phyloP scores from a whole-genome alignment of 2,113 vertebrate genomes.

The Nothocercus nigrocapillus region DNA sequence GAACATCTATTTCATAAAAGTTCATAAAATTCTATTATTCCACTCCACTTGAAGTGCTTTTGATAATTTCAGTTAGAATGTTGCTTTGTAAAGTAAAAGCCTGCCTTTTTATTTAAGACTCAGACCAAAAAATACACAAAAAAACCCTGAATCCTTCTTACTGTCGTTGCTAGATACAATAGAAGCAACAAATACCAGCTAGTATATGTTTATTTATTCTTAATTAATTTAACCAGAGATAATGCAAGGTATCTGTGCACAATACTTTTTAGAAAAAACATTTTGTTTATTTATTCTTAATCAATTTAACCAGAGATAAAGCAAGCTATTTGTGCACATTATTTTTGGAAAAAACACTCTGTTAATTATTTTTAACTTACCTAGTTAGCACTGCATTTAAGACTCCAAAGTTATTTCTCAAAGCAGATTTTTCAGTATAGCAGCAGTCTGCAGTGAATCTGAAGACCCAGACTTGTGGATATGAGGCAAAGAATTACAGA shows the following conservation, averaged over 20 bases:
- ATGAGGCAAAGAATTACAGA: neutral
- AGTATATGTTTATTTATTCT: neutral
- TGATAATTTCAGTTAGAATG: neutral
- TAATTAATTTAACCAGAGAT: neutral
- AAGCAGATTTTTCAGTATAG: neutral
- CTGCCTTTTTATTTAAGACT: neutral
- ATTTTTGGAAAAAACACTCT: neutral
- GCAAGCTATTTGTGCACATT: neutral
- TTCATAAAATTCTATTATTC: neutral
- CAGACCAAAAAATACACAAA: neutral
- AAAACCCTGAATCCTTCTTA: neutral
- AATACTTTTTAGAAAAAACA: neutral
- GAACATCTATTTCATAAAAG: neutral
- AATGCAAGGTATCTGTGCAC: neutral
- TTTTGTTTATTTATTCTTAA: neutral
- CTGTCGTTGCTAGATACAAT: rapidly evolving
- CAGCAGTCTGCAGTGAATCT: neutral
- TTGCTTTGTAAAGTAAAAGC: neutral
- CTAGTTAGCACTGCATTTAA: neutral
- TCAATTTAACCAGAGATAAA: neutral
- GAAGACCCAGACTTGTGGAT: neutral
- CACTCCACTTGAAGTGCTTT: neutral
- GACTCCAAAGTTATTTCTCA: neutral
- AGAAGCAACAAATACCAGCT: neutral
- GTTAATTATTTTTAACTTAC: neutral